These are phyloP conservation scores for Phorcus lineatus DNA, from an alignment of 2,888 invertebrate genomes.

Conservation along the genomic window DNA sequence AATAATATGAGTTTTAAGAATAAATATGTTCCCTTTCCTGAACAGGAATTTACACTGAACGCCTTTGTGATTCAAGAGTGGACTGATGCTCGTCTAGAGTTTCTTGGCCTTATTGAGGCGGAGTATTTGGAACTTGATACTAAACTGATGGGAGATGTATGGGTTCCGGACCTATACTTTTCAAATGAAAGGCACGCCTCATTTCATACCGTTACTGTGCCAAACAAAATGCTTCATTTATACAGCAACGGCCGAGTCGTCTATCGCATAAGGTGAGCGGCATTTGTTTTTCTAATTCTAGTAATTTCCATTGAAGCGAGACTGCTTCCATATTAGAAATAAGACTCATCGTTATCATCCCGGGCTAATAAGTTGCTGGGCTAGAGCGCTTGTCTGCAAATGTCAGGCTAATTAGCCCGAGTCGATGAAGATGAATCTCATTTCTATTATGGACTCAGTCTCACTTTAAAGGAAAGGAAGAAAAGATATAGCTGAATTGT, in stretches of 20 bases:
- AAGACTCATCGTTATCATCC: too few relatives aligned
- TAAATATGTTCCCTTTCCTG: too few relatives aligned
- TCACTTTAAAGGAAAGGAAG: too few relatives aligned
- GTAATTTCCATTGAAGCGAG: neutral
- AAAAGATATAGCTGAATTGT: too few relatives aligned
- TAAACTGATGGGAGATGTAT: conserved; percentile 59
- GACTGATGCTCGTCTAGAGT: conserved; percentile 54
- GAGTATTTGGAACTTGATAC: conserved; percentile 63
- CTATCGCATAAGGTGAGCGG: conserved; percentile 55
- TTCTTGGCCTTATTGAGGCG: conserved; percentile 55
- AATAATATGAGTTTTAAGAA: too few relatives aligned
- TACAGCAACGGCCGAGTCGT: conserved; percentile 60
- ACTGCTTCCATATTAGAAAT: too few relatives aligned
- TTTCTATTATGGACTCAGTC: too few relatives aligned
- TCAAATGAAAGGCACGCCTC: conserved; percentile 65
- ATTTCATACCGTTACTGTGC: conserved; percentile 67
- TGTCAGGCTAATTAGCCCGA: too few relatives aligned
- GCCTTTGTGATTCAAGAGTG: conserved; percentile 60
- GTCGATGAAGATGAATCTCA: too few relatives aligned
- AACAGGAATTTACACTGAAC: conserved; percentile 60
- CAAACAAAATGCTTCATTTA: conserved; percentile 65
- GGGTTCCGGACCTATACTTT: conserved; percentile 69
- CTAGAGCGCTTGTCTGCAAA: too few relatives aligned
- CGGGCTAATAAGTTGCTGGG: too few relatives aligned
- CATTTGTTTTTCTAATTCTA: neutral